Conservation (phyloP, 2,113 vertebrate genomes). For the Osmerus eperlanus region DNA sequence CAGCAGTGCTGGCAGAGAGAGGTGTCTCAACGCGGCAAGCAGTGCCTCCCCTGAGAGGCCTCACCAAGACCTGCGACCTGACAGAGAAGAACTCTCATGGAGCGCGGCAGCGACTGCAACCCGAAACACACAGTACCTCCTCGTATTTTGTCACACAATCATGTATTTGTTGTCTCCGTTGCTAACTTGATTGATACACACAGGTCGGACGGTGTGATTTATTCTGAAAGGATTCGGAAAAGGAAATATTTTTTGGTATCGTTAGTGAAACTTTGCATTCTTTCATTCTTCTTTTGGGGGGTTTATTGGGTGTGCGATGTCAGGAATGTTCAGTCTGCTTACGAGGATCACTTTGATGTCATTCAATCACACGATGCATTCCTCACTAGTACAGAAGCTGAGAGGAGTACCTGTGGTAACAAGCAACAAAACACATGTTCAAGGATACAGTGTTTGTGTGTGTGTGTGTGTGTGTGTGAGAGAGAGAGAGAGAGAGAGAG, state of each 20-base stretch:
- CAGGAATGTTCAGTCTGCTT: not conserved
- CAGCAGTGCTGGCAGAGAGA: not conserved
- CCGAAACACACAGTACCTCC: too few relatives aligned
- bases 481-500: conserved; percentile 1
- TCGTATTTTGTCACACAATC: too few relatives aligned
- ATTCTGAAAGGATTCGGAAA: too few relatives aligned
- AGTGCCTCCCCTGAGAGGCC: conserved; percentile 1
- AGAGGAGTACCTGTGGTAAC: not conserved
- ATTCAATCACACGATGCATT: not conserved
- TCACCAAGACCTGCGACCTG: not conserved
- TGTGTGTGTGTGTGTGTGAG: too few relatives aligned
- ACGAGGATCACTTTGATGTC: not conserved
- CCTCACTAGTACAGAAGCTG: conserved; percentile 3
- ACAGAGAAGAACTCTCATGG: not conserved
- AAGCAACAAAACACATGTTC: conserved; percentile 14
- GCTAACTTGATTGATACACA: too few relatives aligned
- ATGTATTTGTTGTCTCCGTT: too few relatives aligned
- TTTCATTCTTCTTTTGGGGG: too few relatives aligned
- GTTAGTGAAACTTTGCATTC: too few relatives aligned
- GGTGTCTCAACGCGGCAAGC: not conserved
- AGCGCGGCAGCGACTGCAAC: not conserved
- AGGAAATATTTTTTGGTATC: too few relatives aligned
- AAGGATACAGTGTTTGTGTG: not conserved
- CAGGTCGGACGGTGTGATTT: too few relatives aligned
- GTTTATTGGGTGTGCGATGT: not conserved